Evolutionary conservation across 2,113 vertebrate species (phyloP), one percentile per base, ranked within the genome.

Genomic region (Corydoras maculifer): DNA sequence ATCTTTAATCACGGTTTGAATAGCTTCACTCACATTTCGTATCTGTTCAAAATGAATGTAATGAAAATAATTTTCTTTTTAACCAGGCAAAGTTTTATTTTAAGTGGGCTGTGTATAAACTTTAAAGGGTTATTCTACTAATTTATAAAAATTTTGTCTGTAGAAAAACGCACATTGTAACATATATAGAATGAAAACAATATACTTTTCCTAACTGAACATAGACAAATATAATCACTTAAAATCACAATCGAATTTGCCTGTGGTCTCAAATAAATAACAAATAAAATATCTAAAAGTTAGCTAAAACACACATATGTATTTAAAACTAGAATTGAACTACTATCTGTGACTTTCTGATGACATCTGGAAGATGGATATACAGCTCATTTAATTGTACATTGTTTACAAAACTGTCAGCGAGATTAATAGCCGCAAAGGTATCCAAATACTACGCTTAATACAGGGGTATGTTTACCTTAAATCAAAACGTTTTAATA

Each of bases 321-420:
- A 68, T 61, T 51, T 62, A 82, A 80, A 84, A 79, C 73, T 84
- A 84, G 79, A 84, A 81, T 82, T 73, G 75, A 78, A 76, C 67
- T 78, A 82, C 83, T 81, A 80, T 75, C 69, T 67, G 73, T 72
- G 79, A 84, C 77, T 78, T 84, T 85, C 73, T 82, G 73, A 85
- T 82, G 79, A 81, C 79, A 80, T 78, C 62, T 64, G 80, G 81
- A 78, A 80, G 80, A 83, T 75, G 74, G 68, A 75, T 68, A 81
- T 64, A 74, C 72, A 66, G 78, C 73, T 82, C 85, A 77, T 82
- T 83, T 80, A 88, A 87, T 87, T 87, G 81, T 83, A 82, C 81
- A 84, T 74, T 87, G 86, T 89, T 88, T 88, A 88, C 84, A 86
- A 86, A 89, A 83, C 81, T 82, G 88, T 88, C 89, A 88, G 72